Evolutionary conservation across 2,113 vertebrate species (phyloP), one percentile per base, ranked within the genome.

Genomic region (Podarcis raffonei): DNA sequence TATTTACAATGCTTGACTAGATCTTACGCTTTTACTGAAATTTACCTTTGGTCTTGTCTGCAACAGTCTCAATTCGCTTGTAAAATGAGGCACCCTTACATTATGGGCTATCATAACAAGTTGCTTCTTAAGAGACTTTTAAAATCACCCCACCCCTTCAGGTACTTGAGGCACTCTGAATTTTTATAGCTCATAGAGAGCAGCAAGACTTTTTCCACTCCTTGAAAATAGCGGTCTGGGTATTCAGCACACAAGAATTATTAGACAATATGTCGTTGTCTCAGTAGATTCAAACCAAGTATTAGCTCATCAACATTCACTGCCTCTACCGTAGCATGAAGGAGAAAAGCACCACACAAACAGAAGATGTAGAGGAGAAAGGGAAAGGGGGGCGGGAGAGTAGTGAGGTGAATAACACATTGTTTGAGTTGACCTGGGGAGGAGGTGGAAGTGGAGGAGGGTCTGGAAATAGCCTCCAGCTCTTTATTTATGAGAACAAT

Each of bases 1-100:
- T 97, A 93, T 96, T 95, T 96, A 96, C 93, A 95, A 92, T 95
- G 94, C 95, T 96, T 97, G 96, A 95, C 90, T 95, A 94, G 93
- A 94, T 90, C 93, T 92, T 84, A 85, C 90, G 91, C 93, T 94
- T 96, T 94, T 90, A 93, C 84, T 94, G 86, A 86, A 94, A 95
- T 96, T 94, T 92, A 93, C 80, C 86, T 91, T 95, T 93, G 91
- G 82, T 48, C 87, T 92, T 89, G 91, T 72, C 89, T 93, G 72
- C 79, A 88, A 83, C 53, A 53, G 6, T 83, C 90, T 92, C 85
- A 72, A 74, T 68, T 93, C 13, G 25, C 86, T 74, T 87, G 92
- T 86, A 90, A 88, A 78, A 2, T 32, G 20, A 22, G 30, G 75
- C 79, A 88, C 68, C 83, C 59, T 82, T 62, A 86, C 62, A 93